Evolutionary conservation across 2,888 invertebrate species (phyloP).

Genomic region (Rotaria sp.): DNA sequence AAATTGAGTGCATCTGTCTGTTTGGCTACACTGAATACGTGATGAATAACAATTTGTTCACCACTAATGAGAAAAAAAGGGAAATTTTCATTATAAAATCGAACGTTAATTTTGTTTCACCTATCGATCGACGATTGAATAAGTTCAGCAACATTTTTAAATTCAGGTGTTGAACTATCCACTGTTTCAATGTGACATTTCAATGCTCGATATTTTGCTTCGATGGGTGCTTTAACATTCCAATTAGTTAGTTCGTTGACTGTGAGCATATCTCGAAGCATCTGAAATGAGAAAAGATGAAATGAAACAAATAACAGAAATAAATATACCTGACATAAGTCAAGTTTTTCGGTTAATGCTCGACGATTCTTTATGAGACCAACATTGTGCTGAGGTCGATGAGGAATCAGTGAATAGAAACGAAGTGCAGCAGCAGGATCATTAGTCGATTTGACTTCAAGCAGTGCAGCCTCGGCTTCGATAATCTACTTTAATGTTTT

Average conservation of each 20-base stretch:
- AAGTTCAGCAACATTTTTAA: background rate
- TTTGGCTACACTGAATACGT: conserved; percentile 47
- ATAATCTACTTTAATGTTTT: too few species aligned
- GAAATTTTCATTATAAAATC: too few species aligned
- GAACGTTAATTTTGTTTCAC: background rate
- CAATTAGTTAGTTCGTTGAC: too few species aligned
- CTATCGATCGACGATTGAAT: background rate
- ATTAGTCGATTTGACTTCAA: background rate
- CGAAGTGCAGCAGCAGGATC: conserved; percentile 43
- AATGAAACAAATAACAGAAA: background rate
- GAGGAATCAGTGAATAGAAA: too few species aligned
- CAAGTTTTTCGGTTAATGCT: background rate
- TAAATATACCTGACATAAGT: background rate
- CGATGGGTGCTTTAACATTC: too few species aligned
- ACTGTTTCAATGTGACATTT: conserved; percentile 46
- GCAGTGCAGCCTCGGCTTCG: background rate
- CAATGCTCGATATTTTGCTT: too few species aligned
- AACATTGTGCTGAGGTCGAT: background rate
- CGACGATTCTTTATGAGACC: background rate
- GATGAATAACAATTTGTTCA: conserved; percentile 39
- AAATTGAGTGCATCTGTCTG: too few species aligned
- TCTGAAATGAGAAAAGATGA: conserved; percentile 42
- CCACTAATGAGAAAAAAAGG: background rate
- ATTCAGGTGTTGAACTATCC: background rate
- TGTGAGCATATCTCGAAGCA: conserved; percentile 50